phyloP scores from a whole-genome alignment of 2,888 invertebrate genomes.

The Limnephilus rhombicus region DNA sequence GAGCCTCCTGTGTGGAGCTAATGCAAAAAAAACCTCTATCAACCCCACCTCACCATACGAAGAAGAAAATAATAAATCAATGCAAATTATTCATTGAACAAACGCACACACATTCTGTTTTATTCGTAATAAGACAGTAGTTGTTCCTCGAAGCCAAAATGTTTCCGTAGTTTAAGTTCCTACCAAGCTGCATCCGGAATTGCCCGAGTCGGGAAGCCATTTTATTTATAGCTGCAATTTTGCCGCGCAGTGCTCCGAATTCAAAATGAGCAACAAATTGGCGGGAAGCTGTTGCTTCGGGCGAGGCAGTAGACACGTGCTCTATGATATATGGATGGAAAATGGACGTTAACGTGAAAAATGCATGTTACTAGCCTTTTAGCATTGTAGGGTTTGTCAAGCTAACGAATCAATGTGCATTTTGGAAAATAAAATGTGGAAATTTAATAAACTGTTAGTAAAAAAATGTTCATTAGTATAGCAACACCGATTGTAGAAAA shows the following conservation, averaged over 20 bases:
- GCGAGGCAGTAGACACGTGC: conserved; percentile 11
- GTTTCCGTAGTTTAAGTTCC: not conserved
- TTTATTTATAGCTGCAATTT: conserved; percentile 51
- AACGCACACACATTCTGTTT: no score
- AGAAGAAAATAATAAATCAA: no score
- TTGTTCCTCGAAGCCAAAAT: not conserved
- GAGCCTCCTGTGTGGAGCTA: no score
- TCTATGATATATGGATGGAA: conserved; percentile 7
- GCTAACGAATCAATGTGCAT: no score
- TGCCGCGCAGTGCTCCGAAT: conserved; percentile 50
- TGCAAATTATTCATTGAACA: no score
- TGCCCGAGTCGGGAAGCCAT: conserved; percentile 40
- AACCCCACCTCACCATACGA: no score
- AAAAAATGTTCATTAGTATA: no score
- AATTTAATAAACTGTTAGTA: not conserved
- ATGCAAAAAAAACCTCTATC: no score
- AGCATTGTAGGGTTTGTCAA: not conserved
- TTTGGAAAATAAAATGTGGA: not conserved
- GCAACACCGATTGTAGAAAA: no score
- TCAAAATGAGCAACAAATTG: conserved; percentile 54
- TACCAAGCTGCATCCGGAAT: not conserved
- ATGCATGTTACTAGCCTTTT: not conserved
- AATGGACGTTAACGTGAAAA: conserved; percentile 31
- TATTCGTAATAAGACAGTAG: not conserved
- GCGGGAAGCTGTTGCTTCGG: conserved; percentile 44